Base-by-base conservation (phyloP, 2,888 invertebrate genomes). In the Platycheirus rosarum region DNA sequence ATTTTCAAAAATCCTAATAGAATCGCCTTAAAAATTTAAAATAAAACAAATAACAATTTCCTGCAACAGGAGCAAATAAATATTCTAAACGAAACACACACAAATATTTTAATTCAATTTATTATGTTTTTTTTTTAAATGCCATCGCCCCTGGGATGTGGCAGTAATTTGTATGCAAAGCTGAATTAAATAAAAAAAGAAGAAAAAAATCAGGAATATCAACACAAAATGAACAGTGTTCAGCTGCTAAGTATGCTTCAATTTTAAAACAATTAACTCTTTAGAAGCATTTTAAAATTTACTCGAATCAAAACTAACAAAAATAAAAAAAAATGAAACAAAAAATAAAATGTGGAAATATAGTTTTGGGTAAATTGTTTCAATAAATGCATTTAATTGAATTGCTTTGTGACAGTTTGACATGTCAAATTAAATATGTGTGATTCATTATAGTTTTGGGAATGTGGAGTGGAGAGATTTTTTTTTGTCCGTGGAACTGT, bases 321-420 rank as follows among this genome's bases (percentile, higher is more conserved):
- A n/a, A n/a, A n/a, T n/a, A n/a, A n/a, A n/a, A n/a, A n/a, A n/a
- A n/a, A n/a, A n/a, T n/a, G n/a, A n/a, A n/a, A n/a, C n/a, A n/a
- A n/a, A n/a, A n/a, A n/a, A n/a, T n/a, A n/a, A n/a, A n/a, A n/a
- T n/a, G n/a, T n/a, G n/a, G n/a, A n/a, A n/a, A n/a, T n/a, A 1
- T 44, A 26, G 6, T 6, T 3, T 51, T 23, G 14, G 9, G 35
- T 48, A 48, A 48, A 37, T 37, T 57, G 63, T 60, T 65, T 55
- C 62, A 53, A 48, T 55, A 71, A 82, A 82, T 48, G 53, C 16
- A 70, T 75, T 75, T 80, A 80, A 82, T 82, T 76, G 71, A 76
- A 76, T 82, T 71, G 63, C 48, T 9, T 42, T 71, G 26, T 66
- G 82, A 76, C 82, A 82, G 26, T 49, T 71, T 82, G 80, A 80